Evolutionary conservation across 2,113 vertebrate genomes (phyloP).

Genomic region (Petromus typicus): DNA sequence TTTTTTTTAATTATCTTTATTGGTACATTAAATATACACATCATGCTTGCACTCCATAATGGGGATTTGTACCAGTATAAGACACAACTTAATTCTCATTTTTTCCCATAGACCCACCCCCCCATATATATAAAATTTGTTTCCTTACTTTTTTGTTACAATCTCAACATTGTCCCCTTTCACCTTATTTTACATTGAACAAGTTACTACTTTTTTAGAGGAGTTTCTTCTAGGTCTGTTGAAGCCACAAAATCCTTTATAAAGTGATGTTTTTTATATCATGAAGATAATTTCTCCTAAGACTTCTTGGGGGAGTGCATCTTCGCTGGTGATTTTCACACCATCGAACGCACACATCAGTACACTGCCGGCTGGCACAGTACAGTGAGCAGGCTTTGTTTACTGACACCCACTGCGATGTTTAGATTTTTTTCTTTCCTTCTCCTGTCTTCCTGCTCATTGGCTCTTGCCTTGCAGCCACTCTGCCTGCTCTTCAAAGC

Average conservation of each 20-base stretch:
- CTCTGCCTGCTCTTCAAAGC: background rate
- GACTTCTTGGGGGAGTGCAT: background rate
- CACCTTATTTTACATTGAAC: too few relatives aligned
- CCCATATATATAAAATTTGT: too few relatives aligned
- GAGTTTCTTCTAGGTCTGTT: conserved; percentile 38
- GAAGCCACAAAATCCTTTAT: conserved; percentile 34
- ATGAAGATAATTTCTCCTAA: conserved; percentile 38
- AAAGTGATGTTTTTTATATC: conserved; percentile 3
- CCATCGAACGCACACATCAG: conserved; percentile 60
- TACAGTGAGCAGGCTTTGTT: conserved; percentile 8
- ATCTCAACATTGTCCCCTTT: too few relatives aligned
- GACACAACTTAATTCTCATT: too few relatives aligned
- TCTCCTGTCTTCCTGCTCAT: background rate
- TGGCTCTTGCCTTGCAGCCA: background rate
- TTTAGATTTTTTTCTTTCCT: background rate
- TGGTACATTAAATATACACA: too few relatives aligned
- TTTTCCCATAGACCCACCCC: too few relatives aligned
- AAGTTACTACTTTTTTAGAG: background rate
- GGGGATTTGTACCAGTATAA: too few relatives aligned
- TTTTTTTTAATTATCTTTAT: too few relatives aligned
- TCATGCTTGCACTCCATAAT: too few relatives aligned
- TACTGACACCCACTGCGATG: background rate
- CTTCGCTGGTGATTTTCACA: conserved; percentile 45
- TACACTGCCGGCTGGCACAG: background rate
- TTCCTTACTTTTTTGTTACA: too few relatives aligned